Evolutionary conservation across 2,113 vertebrate species (phyloP), one percentile per base, ranked within the genome.

Genomic region (Dasyprocta punctata): DNA sequence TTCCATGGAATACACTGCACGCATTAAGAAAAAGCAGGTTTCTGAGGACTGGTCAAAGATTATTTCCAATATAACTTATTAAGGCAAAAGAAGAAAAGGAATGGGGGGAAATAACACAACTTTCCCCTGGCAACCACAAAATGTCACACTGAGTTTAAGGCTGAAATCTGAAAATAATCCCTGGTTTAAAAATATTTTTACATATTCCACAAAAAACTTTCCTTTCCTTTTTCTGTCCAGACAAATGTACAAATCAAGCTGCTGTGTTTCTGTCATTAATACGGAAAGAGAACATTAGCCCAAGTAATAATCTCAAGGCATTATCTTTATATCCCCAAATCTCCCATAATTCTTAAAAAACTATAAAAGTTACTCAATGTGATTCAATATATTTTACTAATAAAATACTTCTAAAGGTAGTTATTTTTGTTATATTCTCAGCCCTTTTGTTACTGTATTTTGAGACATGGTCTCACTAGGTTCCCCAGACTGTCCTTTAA

Each of bases 131-230:
- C 52, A 65, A 49, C 44, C 52, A 81, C 3, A 78, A 22, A 93
- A 92, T 12, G 54, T 71, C 52, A 60, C 20, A 19, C 5, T 8
- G 33, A 61, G 22, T 8, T 71, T 92, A 71, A 47, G 81, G 58
- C 54, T 75, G 58, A 89, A 61, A 84, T 63, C 52, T 73, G 58
- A 89, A 77, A 82, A 30, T n/a, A 81, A 95, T 81, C 44, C 75
- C 47, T 90, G 44, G 36, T 69, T 82, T 94, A n/a, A 73, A 89
- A 88, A 73, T 49, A 78, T 38, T 89, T 91, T 86, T 80, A 71
- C 24, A 71, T 71, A 97, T 94, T 95, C 63, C 63, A 94, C n/a
- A 69, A 90, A 94, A 85, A 88, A 33, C 28, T 47, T 86, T 78
- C 44, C 47, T 54, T 14, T 61, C 41, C 56, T 52, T 78, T n/a